A percentile compares a stretch with the other conserved stretches of the same genome.
Conservation (phyloP, 2,888 invertebrate species). For the Emmelina monodactyla region DNA sequence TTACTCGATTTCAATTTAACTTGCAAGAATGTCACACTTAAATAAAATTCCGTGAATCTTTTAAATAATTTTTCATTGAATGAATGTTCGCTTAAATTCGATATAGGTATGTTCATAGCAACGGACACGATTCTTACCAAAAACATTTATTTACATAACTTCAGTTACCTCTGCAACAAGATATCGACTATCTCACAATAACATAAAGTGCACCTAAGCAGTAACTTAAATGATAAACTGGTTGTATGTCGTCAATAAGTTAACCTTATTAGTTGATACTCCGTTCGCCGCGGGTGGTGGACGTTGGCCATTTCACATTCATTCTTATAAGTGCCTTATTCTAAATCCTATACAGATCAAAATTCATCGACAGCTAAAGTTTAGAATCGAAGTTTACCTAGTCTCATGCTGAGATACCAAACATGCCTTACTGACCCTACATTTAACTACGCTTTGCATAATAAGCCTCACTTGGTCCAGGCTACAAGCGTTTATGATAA, state of each 20-base stretch:
- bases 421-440: conserved; percentile 8
- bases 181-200: conserved; percentile 1
- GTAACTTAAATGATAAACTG: conserved; percentile 35
- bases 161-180: not conserved
- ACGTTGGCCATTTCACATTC: not conserved
- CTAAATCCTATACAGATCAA: not conserved
- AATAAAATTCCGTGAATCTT: too few relatives aligned
- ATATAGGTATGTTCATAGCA: not conserved
- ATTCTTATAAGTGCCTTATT: not conserved
- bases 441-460: conserved; percentile 19
- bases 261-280: conserved; percentile 44
- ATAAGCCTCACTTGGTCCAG: conserved; percentile 20
- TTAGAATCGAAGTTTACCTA: conserved; percentile 6
- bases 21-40: too few relatives aligned
- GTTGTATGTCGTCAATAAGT: conserved; percentile 42
- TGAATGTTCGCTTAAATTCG: not conserved
- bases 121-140: not conserved
- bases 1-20: not conserved
- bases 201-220: conserved; percentile 12
- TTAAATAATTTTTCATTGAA: too few relatives aligned
- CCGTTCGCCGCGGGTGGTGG: conserved; percentile 31
- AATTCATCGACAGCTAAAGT: not conserved
- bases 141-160: not conserved
- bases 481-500: conserved; percentile 21
- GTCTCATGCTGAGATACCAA: conserved; percentile 25